These are phyloP conservation scores for Meloe dianella DNA, from an alignment of 2,888 invertebrate genomes.

Conservation along the genomic window DNA sequence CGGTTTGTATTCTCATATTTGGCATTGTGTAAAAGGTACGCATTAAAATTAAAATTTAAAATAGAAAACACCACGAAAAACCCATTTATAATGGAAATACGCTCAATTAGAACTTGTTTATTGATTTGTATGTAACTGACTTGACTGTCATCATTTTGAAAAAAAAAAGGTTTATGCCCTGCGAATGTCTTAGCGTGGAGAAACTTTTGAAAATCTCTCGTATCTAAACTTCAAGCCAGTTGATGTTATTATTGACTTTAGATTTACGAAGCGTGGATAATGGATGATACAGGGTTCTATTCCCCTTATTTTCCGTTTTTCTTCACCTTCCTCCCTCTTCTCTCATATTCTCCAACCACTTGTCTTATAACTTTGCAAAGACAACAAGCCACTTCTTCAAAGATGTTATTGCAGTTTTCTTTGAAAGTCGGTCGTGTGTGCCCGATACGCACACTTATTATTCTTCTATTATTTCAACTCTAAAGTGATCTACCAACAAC, in stretches of 20 bases:
- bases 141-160: constrained; percentile 31
- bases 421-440: constrained; percentile 25
- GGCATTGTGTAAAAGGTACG: constrained; percentile 21
- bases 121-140: constrained; percentile 27
- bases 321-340: neutral
- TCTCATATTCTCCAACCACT: neutral
- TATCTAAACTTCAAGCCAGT: constrained; percentile 49
- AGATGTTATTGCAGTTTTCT: constrained; percentile 32
- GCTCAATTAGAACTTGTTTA: neutral
- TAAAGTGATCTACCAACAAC: constrained; percentile 16
- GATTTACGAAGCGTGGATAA: constrained; percentile 54
- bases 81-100: neutral
- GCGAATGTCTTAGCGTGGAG: constrained; percentile 31
- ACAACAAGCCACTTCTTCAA: constrained; percentile 17
- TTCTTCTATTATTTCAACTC: constrained; percentile 32
- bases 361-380: constrained; percentile 16
- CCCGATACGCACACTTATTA: constrained; percentile 35
- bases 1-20: constrained; percentile 35
- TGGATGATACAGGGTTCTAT: constrained; percentile 44
- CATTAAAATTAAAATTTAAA: constrained; percentile 20
- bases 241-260: constrained; percentile 55
- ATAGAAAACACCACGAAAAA: no score
- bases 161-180: constrained; percentile 23
- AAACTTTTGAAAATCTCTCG: constrained; percentile 37
- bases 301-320: neutral